These are phyloP conservation scores for Atherinomorus stipes DNA, from an alignment of 2,113 vertebrate species.

Conservation along the genomic window DNA sequence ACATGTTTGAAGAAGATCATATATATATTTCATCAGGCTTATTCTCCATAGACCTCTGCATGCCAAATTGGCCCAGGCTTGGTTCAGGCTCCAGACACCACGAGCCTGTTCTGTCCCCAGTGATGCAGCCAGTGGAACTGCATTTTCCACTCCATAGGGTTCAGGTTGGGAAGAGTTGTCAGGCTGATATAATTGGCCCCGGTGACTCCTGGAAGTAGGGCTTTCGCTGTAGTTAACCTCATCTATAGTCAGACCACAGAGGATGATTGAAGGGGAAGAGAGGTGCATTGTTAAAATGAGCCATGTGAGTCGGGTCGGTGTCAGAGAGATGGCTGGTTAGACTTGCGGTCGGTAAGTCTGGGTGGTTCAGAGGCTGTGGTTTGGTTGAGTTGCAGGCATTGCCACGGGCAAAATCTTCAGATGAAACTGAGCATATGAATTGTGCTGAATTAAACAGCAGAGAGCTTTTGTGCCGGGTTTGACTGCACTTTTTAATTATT, in stretches of 20 bases:
- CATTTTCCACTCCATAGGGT: constrained; percentile 82
- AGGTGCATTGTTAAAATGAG: constrained; percentile 72
- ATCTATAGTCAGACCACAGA: constrained; percentile 77
- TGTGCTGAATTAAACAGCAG: constrained; percentile 71
- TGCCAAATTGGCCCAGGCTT: constrained; percentile 80
- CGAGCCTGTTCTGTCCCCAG: constrained; percentile 79
- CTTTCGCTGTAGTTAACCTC: constrained; percentile 82
- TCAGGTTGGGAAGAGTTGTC: constrained; percentile 82
- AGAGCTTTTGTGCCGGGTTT: constrained; percentile 52
- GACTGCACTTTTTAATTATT: constrained; percentile 76
- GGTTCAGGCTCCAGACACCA: constrained; percentile 76
- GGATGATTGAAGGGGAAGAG: constrained; percentile 76
- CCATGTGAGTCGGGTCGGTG: constrained; percentile 59
- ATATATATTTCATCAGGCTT: constrained; percentile 85
- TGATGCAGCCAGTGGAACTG: constrained; percentile 82
- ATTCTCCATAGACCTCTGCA: constrained; percentile 81
- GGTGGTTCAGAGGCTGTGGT: constrained; percentile 63
- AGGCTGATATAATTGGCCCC: constrained; percentile 84
- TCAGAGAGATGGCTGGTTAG: constrained; percentile 62
- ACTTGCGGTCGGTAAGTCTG: constrained; percentile 57
- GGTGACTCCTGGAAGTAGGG: constrained; percentile 79
- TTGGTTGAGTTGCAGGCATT: constrained; percentile 72
- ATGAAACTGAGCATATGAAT: constrained; percentile 84
- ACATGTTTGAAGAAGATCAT: constrained; percentile 84
- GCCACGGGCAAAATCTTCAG: constrained; percentile 74